These are phyloP conservation scores for Physeter macrocephalus DNA, from an alignment of 2,113 vertebrate genomes.

Conservation along the genomic window DNA sequence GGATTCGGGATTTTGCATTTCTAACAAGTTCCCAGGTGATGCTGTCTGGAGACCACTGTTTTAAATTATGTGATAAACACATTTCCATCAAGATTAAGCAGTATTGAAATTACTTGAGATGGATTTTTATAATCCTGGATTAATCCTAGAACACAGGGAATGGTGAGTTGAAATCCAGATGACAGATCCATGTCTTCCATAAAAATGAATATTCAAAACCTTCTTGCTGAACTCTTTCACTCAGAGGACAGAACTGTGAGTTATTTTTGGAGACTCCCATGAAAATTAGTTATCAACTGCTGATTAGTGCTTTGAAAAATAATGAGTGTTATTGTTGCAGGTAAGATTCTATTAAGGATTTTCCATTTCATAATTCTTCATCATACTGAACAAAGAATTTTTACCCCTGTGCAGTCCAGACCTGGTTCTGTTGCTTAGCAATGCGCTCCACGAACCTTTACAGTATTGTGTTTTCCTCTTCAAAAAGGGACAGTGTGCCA, in stretches of 20 bases:
- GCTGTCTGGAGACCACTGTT: neutral
- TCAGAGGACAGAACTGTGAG: neutral
- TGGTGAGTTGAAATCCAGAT: neutral
- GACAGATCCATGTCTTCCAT: neutral
- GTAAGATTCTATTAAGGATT: constrained; percentile 32
- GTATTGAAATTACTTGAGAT: neutral
- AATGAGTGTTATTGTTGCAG: neutral
- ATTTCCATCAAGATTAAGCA: neutral
- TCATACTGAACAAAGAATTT: constrained; percentile 34
- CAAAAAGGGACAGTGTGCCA: neutral
- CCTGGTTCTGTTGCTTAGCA: constrained; percentile 56
- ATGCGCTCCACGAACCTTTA: neutral
- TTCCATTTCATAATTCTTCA: constrained; percentile 29
- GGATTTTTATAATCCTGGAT: neutral
- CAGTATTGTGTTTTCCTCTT: constrained; percentile 27
- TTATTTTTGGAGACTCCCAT: neutral
- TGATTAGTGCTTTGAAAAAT: neutral
- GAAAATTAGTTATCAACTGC: constrained; percentile 8
- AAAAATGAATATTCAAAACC: neutral
- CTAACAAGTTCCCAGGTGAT: neutral
- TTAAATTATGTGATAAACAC: neutral
- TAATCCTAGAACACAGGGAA: neutral
- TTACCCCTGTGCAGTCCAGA: neutral
- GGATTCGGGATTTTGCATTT: neutral
- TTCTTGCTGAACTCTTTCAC: neutral